Evolutionary conservation across 2,888 invertebrate species (phyloP), one percentile per base, ranked within the genome.

Genomic region (Rhodophaea formosa): DNA sequence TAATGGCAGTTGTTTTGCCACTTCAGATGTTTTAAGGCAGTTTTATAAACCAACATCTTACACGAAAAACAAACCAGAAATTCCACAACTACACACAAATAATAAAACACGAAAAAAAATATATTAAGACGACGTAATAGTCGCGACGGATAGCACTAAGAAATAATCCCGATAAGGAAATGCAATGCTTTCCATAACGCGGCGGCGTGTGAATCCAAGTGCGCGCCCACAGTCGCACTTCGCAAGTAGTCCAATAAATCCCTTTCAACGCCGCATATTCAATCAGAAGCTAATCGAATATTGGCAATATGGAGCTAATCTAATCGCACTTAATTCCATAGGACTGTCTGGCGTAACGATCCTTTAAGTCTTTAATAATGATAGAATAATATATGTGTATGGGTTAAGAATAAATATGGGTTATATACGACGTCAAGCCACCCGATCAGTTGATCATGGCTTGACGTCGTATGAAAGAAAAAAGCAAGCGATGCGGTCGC

Each of bases 171-270:
- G 39, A n/a, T 1, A 39, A 39, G 39, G 39, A 39, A 39, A 39
- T 39, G n/a, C n/a, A 39, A 69, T 73, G 74, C 69, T 70, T 71
- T 67, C 53, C 65, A 69, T 68, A 75, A 70, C 74, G 70, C 61
- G 62, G 64, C 65, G 62, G 60, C 59, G 67, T 57, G 71, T 66
- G 68, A 68, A 79, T 67, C 67, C 74, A 75, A 79, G 74, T 77
- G 74, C 79, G 69, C 81, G 80, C 65, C 64, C 70, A 68, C 71
- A 75, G 80, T 82, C 80, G 71, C n/a, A n/a, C n/a, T n/a, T 65
- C 61, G 70, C 5, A 39, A 23, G 17, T 17, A 52, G 45, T 30
- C n/a, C 56, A 59, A 58, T 52, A 16, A 35, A 52, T 15, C 14
- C 42, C 17, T 16, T 52, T 52, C 17, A 29, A 49, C 47, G 57